Conservation (phyloP, 1,140 invertebrate species). For the Panulirus ornatus region DNA sequence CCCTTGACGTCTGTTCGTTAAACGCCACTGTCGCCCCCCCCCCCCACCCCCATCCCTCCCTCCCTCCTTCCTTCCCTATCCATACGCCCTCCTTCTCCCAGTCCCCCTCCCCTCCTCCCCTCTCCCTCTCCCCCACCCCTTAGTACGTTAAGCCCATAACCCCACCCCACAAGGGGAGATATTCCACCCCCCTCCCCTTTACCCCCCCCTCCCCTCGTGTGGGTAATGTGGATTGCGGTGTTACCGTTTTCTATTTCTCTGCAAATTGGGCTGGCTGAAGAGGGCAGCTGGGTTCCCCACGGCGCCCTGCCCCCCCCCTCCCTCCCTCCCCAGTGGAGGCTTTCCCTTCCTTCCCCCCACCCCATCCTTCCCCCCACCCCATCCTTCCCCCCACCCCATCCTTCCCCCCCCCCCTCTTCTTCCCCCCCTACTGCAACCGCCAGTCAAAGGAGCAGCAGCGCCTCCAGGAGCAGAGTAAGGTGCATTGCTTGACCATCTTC, state of each 20-base stretch:
- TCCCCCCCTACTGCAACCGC: too few species aligned
- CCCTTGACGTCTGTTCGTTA: not conserved
- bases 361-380: not conserved
- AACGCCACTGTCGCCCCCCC: not conserved
- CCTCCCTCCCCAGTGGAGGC: not conserved
- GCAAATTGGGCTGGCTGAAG: too few species aligned
- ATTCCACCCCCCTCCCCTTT: not conserved
- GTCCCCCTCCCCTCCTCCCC: conserved; percentile 13
- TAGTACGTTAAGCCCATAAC: too few species aligned
- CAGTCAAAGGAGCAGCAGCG: too few species aligned
- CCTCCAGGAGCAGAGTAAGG: not conserved
- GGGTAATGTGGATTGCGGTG: too few species aligned
- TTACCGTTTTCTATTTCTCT: too few species aligned
- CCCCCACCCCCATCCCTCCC: not conserved
- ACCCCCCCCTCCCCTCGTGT: too few species aligned
- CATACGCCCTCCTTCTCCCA: conserved; percentile 8
- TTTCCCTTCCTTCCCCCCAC: not conserved
- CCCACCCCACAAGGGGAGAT: too few species aligned
- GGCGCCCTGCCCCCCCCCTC: not conserved
- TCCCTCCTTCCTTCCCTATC: not conserved
- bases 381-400: not conserved
- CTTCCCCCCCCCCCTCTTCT: not conserved
- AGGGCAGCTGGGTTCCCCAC: too few species aligned
- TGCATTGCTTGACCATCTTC: not conserved
- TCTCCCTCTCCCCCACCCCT: conserved; percentile 2